Base-by-base conservation (phyloP, 1,140 invertebrate genomes). In the Anoplolepis gracilipes region DNA sequence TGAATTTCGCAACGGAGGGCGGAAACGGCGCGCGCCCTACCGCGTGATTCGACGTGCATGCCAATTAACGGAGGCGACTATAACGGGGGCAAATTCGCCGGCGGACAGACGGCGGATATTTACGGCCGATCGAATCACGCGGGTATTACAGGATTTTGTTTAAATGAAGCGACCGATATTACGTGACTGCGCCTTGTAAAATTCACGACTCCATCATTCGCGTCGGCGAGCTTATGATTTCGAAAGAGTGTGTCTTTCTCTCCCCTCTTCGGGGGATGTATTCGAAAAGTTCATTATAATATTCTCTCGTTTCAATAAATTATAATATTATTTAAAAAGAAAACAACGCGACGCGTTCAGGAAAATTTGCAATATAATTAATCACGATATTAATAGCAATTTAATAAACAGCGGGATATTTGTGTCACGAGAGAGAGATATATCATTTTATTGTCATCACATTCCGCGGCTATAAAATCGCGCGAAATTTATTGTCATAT, bases 1-100 rank as follows among this genome's bases (percentile, higher is more conserved):
- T 91, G 81, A 90, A 91, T 89, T 92, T 78, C 75, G 73, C 70
- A 88, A 59, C 70, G 70, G 13, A 72, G 57, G 64, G 49, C 75
- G 62, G 81, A 73, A 84, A 69, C 81, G 69, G 61, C 22, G 65
- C 42, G 61, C 42, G 77, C 36, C 30, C 57, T 39, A 70, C 36
- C 36, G 49, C 36, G 64, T 46, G 69, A 65, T 53, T 84, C 78
- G 78, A 73, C 65, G 59, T 65, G 85, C 85, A 84, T 82, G 85
- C 78, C 69, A 84, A 86, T 86, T 86, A 86, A 86, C 78, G 85
- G 22, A 42, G 53, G 62, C 61, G 57, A 53, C 77, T 42, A 57
- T 49, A 62, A 53, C 85, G 57, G 57, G 57, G 57, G 39, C 65
- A 84, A 86, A 86, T 73, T 86, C 79, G 78, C 78, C 25, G 64